Conservation (phyloP, 2,888 invertebrate genomes). For the Orthosia incerta region DNA sequence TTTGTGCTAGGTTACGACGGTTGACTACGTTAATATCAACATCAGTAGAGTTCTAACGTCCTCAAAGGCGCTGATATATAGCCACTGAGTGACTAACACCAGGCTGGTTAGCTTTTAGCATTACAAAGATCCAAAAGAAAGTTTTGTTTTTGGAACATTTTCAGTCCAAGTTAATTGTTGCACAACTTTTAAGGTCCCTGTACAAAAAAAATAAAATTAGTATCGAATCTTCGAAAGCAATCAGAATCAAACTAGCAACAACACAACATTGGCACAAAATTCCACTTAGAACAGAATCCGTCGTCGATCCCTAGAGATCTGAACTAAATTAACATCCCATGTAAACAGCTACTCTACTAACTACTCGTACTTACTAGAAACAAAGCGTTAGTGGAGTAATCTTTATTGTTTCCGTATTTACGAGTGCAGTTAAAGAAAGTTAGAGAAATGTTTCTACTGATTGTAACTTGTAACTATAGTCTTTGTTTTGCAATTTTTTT, state of each 20-base stretch:
- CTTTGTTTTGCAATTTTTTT: too few species aligned
- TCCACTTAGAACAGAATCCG: constrained; percentile 36
- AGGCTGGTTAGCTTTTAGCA: too few species aligned
- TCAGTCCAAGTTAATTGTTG: background rate
- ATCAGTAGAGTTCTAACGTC: too few species aligned
- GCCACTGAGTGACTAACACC: background rate
- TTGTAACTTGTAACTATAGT: constrained; percentile 4
- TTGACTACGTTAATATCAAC: too few species aligned
- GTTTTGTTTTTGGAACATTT: background rate
- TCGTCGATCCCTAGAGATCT: constrained; percentile 45
- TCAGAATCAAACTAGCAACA: constrained; percentile 29
- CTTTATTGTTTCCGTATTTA: constrained; percentile 33
- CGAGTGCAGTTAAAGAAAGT: constrained; percentile 36
- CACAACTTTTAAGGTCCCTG: background rate
- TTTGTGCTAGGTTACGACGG: too few species aligned
- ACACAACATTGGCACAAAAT: constrained; percentile 30
- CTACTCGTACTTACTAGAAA: constrained; percentile 20
- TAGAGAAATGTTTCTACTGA: constrained; percentile 15
- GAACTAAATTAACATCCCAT: constrained; percentile 55
- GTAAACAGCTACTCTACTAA: constrained; percentile 37
- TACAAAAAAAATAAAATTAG: constrained; percentile 11
- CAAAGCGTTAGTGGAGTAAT: constrained; percentile 33
- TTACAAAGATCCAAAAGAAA: too few species aligned
- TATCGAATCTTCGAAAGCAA: constrained; percentile 34
- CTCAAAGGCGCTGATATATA: too few species aligned